phyloP scores from a whole-genome alignment of 2,888 invertebrate species.

The Eupithecia insigniata region DNA sequence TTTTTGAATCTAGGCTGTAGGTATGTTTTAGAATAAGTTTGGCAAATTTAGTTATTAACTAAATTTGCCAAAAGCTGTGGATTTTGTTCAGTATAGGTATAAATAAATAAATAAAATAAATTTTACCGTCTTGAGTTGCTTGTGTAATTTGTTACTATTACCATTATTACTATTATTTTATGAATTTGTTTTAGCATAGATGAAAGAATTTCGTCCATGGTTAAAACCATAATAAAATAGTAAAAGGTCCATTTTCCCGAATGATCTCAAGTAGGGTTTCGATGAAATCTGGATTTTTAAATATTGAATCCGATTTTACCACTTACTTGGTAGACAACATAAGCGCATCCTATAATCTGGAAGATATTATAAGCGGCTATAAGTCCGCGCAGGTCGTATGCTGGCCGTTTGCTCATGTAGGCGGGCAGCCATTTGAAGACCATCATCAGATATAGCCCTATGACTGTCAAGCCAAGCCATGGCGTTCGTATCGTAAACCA shows the following conservation, averaged over 20 bases:
- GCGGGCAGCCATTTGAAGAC: slow-evolving; percentile 88
- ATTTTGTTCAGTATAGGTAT: too few species aligned
- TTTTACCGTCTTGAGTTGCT: too few species aligned
- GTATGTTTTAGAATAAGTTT: too few species aligned
- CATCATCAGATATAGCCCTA: slow-evolving; percentile 86
- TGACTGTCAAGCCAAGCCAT: slow-evolving; percentile 85
- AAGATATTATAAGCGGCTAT: slow-evolving; percentile 87
- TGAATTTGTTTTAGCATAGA: too few species aligned
- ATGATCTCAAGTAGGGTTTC: not conserved
- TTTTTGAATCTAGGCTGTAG: not conserved
- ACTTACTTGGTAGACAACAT: slow-evolving; percentile 84
- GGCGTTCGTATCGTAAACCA: slow-evolving; percentile 89
- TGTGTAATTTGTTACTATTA: too few species aligned
- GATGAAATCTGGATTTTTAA: not conserved
- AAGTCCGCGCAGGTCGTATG: slow-evolving; percentile 85
- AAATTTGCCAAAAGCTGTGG: too few species aligned
- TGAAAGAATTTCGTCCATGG: too few species aligned
- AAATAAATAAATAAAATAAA: too few species aligned
- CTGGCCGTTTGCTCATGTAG: slow-evolving; percentile 86
- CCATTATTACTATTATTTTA: too few species aligned
- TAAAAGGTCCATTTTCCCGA: too few species aligned
- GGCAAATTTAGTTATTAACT: too few species aligned
- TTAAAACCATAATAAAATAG: too few species aligned
- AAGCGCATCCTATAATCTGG: slow-evolving; percentile 86
- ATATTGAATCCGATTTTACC: not conserved